These are phyloP conservation scores for Akabosia matsudoensis DNA, from an alignment of 1,140 invertebrate genomes.

Conservation along the genomic window DNA sequence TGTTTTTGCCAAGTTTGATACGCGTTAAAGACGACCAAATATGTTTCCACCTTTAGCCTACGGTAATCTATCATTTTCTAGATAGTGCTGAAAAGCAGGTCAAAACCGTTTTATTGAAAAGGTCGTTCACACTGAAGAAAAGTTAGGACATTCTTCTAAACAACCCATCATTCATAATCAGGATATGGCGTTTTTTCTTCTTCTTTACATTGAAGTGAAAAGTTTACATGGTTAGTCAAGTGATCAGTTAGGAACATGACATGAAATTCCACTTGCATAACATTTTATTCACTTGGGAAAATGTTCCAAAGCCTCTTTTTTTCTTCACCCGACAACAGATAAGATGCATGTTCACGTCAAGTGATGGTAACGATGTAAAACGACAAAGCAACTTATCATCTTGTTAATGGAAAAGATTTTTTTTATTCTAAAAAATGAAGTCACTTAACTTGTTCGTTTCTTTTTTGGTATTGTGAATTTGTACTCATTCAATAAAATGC, in stretches of 20 bases:
- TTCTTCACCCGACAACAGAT: background rate
- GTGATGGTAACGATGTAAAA: background rate
- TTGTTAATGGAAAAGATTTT: slow-evolving; percentile 7
- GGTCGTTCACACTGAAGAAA: background rate
- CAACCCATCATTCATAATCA: slow-evolving; percentile 19
- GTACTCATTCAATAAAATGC: too few species aligned
- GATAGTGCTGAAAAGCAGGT: too few species aligned
- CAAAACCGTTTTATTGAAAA: background rate
- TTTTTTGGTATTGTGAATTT: too few species aligned
- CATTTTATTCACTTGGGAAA: slow-evolving; percentile 7
- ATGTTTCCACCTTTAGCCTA: too few species aligned
- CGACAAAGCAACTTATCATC: slow-evolving; percentile 11
- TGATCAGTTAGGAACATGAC: slow-evolving; percentile 22
- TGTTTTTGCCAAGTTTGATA: too few species aligned
- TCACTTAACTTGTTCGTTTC: too few species aligned
- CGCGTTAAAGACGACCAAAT: too few species aligned
- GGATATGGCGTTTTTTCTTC: background rate
- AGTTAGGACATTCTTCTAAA: too few species aligned
- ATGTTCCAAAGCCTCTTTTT: too few species aligned
- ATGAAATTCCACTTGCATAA: slow-evolving; percentile 22
- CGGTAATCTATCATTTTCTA: too few species aligned
- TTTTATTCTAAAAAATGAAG: background rate
- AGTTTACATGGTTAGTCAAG: slow-evolving; percentile 8
- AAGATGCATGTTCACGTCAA: slow-evolving; percentile 6
- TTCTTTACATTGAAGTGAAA: slow-evolving; percentile 11